Percentiles rank a stretch among this genome's conserved stretches.
These are phyloP conservation scores for Agrilus mali DNA, from an alignment of 2,888 invertebrate genomes.

Conservation along the genomic window DNA sequence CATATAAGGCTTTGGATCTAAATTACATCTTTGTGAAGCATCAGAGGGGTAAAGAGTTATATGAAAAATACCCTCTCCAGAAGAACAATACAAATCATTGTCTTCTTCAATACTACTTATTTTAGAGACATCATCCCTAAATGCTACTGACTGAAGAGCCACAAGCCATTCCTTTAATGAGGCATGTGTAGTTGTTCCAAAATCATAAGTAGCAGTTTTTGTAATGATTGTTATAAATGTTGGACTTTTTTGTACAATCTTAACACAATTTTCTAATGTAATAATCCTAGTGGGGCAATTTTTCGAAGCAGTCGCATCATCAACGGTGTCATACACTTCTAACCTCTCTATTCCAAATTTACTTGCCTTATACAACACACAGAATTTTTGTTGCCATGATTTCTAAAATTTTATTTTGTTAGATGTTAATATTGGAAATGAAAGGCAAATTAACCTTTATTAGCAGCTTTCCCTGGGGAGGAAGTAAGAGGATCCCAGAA, in stretches of 20 bases:
- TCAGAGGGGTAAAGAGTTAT: conserved; percentile 68
- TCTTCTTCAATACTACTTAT: conserved; percentile 63
- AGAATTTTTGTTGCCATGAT: conserved; percentile 70
- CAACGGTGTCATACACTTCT: conserved; percentile 74
- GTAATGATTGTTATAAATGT: conserved; percentile 58
- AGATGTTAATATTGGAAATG: conserved; percentile 2
- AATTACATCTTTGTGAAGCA: conserved; percentile 62
- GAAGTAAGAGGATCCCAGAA: conserved; percentile 65
- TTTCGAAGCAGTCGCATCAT: conserved; percentile 45
- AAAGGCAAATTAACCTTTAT: conserved; percentile 43
- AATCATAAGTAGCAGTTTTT: conserved; percentile 48
- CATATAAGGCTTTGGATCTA: conserved; percentile 55
- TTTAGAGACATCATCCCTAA: conserved; percentile 49
- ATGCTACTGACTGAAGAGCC: conserved; percentile 70
- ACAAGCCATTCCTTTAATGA: conserved; percentile 67
- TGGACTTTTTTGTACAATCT: conserved; percentile 54
- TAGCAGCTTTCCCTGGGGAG: conserved; percentile 67
- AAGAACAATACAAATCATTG: conserved; percentile 78
- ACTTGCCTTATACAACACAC: conserved; percentile 67
- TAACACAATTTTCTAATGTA: conserved; percentile 76
- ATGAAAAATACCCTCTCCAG: conserved; percentile 65
- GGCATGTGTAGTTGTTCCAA: conserved; percentile 53
- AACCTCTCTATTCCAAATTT: conserved; percentile 75
- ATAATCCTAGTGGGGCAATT: conserved; percentile 59
- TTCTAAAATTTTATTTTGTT: conserved; percentile 45